Evolutionary conservation across 2,113 vertebrate species (phyloP), one percentile per base, ranked within the genome.

Genomic region (Cryptomyrus ogoouensis): DNA sequence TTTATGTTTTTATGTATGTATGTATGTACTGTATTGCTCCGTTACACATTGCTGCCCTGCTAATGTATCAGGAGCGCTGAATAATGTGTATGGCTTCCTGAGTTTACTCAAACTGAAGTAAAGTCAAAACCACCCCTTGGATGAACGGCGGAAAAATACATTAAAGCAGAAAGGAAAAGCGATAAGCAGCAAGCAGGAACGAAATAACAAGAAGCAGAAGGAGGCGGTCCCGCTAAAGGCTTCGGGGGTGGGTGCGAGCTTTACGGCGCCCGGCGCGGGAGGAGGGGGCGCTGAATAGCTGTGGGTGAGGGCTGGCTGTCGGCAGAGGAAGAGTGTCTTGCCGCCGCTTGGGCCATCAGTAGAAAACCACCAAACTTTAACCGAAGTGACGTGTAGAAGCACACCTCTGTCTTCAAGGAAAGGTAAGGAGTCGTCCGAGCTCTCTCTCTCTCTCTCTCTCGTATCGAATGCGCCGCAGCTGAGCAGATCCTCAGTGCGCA

Each of bases 331-430:
- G 12, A 52, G 85, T 52, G 85, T n/a, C 24, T n/a, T 27, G 24
- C 31, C 19, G 85, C 19, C 1, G n/a, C 47, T 50, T 87, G n/a
- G 17, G 44, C n/a, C 85, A 49, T 27, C 49, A 49, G 85, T 17
- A 49, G 46, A 49, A 87, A 87, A 8, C 47, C 85, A 53, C 47
- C 10, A 31, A n/a, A 56, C 15, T 31, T 87, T 87, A 87, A 53
- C 85, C 15, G 15, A 52, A 87, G 85, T 87, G 85, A 87, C 85
- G 85, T 87, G 85, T 86, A 24, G 85, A 52, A 53, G 50, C 85
- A 53, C 24, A 13, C 89, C 49, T 87, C 77, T 83, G 2, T 47
- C 86, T 9, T 5, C 77, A 27, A 83, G 62, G 56, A 46, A 91
- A 85, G 91, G 91, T 56, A 83, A 85, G 89, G 85, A 53, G 27